Percentiles rank a stretch among this genome's conserved stretches.
Evolutionary conservation across 2,888 invertebrate species (phyloP).

Genomic region (Ernsta delagoae): DNA sequence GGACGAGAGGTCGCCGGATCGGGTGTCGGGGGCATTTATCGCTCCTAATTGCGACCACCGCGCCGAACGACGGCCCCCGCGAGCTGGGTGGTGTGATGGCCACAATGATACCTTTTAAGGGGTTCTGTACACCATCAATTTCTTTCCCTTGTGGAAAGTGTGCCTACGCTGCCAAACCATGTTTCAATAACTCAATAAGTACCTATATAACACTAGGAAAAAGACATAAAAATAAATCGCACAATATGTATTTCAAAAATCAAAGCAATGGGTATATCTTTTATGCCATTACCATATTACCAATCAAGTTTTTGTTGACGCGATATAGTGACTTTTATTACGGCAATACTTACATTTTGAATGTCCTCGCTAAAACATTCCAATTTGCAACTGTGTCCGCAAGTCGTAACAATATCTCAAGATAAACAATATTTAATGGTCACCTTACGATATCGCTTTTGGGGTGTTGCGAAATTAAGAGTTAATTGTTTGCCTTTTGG

Average conservation of each 20-base stretch:
- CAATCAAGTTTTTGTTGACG: constrained; percentile 17
- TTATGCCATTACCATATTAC: background rate
- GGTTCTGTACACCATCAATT: constrained; percentile 25
- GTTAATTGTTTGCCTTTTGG: constrained; percentile 61
- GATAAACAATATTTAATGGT: constrained; percentile 58
- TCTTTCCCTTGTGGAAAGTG: background rate
- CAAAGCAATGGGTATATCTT: no score
- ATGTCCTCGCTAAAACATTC: constrained; percentile 21
- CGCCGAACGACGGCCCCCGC: no score
- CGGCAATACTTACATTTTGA: constrained; percentile 42
- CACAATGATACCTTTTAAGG: constrained; percentile 52
- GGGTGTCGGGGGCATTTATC: no score
- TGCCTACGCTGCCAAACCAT: no score
- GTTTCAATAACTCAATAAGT: no score
- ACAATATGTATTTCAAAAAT: no score
- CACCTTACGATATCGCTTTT: constrained; percentile 59
- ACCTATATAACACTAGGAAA: no score
- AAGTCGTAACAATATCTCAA: constrained; percentile 54
- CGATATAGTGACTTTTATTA: constrained; percentile 43
- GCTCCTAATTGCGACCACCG: no score
- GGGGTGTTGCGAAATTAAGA: constrained; percentile 66
- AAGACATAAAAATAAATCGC: no score
- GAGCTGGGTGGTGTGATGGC: no score
- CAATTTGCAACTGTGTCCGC: constrained; percentile 27
- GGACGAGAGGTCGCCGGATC: no score